Percentiles rank a stretch among this genome's conserved stretches.
phyloP scores from a whole-genome alignment of 1,140 invertebrate species.

The Drosophila watanabei region DNA sequence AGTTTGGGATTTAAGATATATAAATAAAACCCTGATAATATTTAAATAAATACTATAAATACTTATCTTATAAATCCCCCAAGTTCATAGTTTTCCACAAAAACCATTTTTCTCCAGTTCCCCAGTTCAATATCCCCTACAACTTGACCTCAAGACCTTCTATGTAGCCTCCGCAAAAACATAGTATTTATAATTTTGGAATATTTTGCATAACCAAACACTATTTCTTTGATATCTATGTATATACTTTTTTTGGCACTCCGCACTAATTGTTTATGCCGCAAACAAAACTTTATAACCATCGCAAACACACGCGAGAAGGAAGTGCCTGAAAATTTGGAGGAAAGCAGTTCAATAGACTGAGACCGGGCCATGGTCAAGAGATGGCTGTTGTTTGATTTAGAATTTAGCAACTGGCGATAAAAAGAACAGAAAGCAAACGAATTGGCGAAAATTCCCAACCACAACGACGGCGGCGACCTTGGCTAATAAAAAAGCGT shows the following conservation, averaged over 20 bases:
- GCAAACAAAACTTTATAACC: conserved; percentile 33
- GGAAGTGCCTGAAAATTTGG: conserved; percentile 24
- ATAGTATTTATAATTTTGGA: not conserved
- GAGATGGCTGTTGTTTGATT: conserved; percentile 38
- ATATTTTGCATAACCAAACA: conserved; percentile 19
- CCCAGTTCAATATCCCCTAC: not conserved
- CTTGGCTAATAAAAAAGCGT: conserved; percentile 76
- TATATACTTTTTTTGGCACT: conserved; percentile 14
- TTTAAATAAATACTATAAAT: no score
- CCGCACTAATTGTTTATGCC: conserved; percentile 35
- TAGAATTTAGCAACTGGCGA: conserved; percentile 45
- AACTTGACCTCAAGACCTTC: conserved; percentile 8
- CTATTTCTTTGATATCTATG: conserved; percentile 5
- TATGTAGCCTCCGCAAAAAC: not conserved
- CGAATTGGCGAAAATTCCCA: conserved; percentile 43
- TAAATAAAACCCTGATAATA: no score
- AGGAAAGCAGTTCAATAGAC: conserved; percentile 47
- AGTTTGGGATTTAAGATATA: no score
- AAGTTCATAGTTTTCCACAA: not conserved
- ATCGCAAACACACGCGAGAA: conserved; percentile 20
- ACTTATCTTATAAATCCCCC: not conserved
- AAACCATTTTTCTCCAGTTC: not conserved
- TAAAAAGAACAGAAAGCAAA: conserved; percentile 15
- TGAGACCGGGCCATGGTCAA: conserved; percentile 54
- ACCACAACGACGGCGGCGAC: conserved; percentile 35